phyloP scores from a whole-genome alignment of 2,888 invertebrate genomes.

The Agrochola circellaris region DNA sequence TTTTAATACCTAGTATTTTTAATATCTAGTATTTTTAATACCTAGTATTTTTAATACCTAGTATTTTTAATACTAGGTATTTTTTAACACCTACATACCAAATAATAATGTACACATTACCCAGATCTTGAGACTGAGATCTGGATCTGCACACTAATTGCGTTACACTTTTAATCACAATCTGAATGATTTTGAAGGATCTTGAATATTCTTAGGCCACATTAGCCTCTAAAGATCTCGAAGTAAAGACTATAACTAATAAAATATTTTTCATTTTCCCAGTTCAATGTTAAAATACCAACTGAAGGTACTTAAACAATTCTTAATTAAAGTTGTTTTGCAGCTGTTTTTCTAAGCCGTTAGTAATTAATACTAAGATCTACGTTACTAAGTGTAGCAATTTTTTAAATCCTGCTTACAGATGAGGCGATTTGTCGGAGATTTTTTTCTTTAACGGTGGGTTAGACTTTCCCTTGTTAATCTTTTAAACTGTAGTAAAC shows the following conservation, averaged over 20 bases:
- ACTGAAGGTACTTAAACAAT: constrained; percentile 3
- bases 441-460: constrained; percentile 14
- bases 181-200: no score
- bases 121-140: neutral
- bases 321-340: constrained; percentile 45
- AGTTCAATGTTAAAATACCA: constrained; percentile 17
- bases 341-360: constrained; percentile 60
- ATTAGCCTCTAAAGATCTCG: neutral
- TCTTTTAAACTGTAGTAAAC: constrained; percentile 3
- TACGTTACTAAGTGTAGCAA: constrained; percentile 65
- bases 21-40: no score
- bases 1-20: no score
- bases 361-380: constrained; percentile 69
- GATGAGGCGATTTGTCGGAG: constrained; percentile 51
- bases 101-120: neutral
- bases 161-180: no score
- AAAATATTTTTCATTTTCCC: neutral
- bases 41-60: no score
- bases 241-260: neutral
- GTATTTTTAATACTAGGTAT: no score
- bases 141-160: no score
- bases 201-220: neutral
- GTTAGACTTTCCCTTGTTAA: constrained; percentile 9
- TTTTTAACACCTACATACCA: no score
- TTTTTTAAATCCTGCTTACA: constrained; percentile 55